Evolutionary conservation across 2,113 vertebrate genomes (phyloP), one percentile per base, ranked within the genome.

Genomic region (Psilopsiagon aymara): DNA sequence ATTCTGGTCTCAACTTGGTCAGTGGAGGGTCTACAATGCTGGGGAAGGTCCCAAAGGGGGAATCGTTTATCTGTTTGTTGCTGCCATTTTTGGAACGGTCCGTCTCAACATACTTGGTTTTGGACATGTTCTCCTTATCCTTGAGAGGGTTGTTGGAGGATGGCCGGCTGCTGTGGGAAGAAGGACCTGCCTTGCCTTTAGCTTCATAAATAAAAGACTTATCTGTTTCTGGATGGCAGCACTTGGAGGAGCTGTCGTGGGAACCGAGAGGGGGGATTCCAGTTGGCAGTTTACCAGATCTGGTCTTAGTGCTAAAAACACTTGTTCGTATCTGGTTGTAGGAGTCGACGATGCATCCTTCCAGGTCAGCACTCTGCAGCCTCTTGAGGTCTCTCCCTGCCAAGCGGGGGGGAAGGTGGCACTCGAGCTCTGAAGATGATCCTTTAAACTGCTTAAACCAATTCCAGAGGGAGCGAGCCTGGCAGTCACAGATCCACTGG

Each of bases 401-500:
- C 93, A 99, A 96, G 80, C 92, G 98, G 3, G 97, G 87, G 1
- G 99, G 99, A 57, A 99, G 96, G 49, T 98, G 97, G 94, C 99
- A 99, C 96, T 98, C 99, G 35, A 99, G 97, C 79, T 99, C 99
- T 0, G 99, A 99, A 25, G 99, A 99, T 5, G 99, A 99, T 10
- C 99, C 99, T 71, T 99, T 99, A 93, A 99, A 99, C 86, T 98
- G 98, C 92, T 98, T 99, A 88, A 99, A 99, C 99, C 99, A 99
- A 79, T 98, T 98, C 99, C 99, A 99, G 92, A 99, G 98, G 1
- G 99, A 99, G 41, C 98, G 98, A 4, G 99, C 99, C 46, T 99
- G 98, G 95, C 99, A 99, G 96, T 99, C 99, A 6, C 99, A 99
- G 90, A 99, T 98, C 99, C 99, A 99, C 86, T 99, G 99, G 98